A percentile compares a stretch with the other conserved stretches of the same genome.
Conservation (phyloP, 2,797 vertebrate genomes). For the Tenualosa ilisha region DNA sequence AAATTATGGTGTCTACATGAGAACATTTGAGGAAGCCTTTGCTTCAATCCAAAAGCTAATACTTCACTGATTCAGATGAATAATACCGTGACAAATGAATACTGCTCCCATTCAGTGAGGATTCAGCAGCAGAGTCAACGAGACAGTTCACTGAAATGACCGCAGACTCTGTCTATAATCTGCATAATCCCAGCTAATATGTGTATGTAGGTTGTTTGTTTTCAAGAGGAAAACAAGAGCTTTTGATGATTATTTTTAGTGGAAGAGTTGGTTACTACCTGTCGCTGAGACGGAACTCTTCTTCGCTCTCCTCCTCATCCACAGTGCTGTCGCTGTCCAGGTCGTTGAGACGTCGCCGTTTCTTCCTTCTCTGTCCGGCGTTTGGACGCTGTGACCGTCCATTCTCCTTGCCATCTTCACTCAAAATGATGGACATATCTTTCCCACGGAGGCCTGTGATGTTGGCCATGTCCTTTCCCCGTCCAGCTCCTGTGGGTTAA, state of each 20-base stretch:
- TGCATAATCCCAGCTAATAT: too few species aligned
- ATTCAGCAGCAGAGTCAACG: too few species aligned
- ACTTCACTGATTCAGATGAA: too few species aligned
- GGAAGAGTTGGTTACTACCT: slow-evolving; percentile 68
- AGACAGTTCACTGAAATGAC: too few species aligned
- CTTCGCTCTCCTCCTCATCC: slow-evolving; percentile 96
- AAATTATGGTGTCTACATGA: too few species aligned
- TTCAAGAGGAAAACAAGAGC: not conserved
- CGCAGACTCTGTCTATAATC: too few species aligned
- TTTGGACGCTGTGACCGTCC: slow-evolving; percentile 76
- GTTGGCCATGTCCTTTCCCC: slow-evolving; percentile 98
- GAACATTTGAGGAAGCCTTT: too few species aligned
- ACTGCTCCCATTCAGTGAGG: too few species aligned
- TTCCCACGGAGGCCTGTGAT: slow-evolving; percentile 95
- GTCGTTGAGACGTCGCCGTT: slow-evolving; percentile 93
- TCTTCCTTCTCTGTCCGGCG: slow-evolving; percentile 80
- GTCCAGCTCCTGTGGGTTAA: slow-evolving; percentile 80
- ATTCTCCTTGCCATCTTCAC: slow-evolving; percentile 91
- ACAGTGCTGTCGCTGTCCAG: slow-evolving; percentile 94
- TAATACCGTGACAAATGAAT: too few species aligned
- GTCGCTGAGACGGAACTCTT: slow-evolving; percentile 92
- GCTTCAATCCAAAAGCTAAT: too few species aligned
- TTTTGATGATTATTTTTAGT: not conserved
- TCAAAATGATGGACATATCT: slow-evolving; percentile 92
- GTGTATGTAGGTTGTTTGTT: too few species aligned